Evolutionary conservation across 2,888 invertebrate genomes (phyloP).

Genomic region (Drosophila subquinaria): DNA sequence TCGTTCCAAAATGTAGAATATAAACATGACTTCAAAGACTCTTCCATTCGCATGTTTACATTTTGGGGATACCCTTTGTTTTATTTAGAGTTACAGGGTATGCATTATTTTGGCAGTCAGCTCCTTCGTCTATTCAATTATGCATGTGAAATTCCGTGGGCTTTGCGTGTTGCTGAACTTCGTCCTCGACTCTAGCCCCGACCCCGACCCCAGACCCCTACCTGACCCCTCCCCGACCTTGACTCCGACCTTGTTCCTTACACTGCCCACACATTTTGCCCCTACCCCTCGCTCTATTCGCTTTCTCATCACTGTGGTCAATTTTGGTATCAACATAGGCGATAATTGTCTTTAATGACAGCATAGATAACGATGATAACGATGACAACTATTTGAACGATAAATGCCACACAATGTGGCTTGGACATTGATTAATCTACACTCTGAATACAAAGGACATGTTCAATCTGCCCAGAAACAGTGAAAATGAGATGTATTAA

Average conservation of each 20-base stretch:
- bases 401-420: slow-evolving; percentile 34
- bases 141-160: slow-evolving; percentile 32
- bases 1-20: too few species aligned
- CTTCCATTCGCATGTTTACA: too few species aligned
- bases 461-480: background rate
- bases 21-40: too few species aligned
- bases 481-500: slow-evolving; percentile 19
- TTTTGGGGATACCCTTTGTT: background rate
- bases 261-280: slow-evolving; percentile 2
- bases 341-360: slow-evolving; percentile 49
- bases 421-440: slow-evolving; percentile 25
- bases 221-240: background rate
- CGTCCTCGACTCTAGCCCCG: background rate
- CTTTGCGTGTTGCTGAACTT: slow-evolving; percentile 36
- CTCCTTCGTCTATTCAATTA: slow-evolving; percentile 39
- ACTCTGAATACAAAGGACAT: background rate
- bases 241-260: background rate
- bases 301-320: slow-evolving; percentile 16
- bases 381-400: slow-evolving; percentile 15
- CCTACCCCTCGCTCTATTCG: background rate
- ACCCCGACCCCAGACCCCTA: too few species aligned
- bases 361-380: slow-evolving; percentile 11
- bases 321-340: slow-evolving; percentile 8
- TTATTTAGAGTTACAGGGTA: background rate
- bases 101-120: slow-evolving; percentile 17